Conservation (phyloP, 2,113 vertebrate species). For the Larimichthys crocea region DNA sequence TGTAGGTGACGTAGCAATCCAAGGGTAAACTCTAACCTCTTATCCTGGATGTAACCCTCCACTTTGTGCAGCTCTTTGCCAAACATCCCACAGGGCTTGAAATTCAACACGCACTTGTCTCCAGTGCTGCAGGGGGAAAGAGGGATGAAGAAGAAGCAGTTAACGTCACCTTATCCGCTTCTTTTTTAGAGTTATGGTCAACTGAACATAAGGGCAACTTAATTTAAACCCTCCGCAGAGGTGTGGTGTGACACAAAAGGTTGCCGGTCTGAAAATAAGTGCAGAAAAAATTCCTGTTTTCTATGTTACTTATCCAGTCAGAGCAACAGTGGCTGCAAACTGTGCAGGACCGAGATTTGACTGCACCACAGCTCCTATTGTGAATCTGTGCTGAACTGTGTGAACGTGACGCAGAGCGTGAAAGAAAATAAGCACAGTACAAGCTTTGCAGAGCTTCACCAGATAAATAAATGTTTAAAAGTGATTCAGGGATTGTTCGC, state of each 20-base stretch:
- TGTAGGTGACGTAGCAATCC: not conserved
- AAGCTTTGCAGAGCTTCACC: slow-evolving; percentile 17
- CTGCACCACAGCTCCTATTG: not conserved
- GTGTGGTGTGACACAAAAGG: not conserved
- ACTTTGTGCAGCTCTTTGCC: slow-evolving; percentile 76
- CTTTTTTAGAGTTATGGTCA: not conserved
- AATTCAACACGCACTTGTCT: slow-evolving; percentile 77
- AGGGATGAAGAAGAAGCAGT: slow-evolving; percentile 11
- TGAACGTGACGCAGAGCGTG: not conserved
- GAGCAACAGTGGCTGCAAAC: not conserved
- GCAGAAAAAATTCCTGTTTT: slow-evolving; percentile 1
- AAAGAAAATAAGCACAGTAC: not conserved
- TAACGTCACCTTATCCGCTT: not conserved
- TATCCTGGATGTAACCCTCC: slow-evolving; percentile 78
- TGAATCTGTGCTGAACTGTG: slow-evolving; percentile 27
- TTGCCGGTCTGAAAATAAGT: not conserved
- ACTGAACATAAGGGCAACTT: not conserved
- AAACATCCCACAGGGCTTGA: slow-evolving; percentile 76
- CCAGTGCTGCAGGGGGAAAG: slow-evolving; percentile 85
- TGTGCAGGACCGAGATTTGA: not conserved
- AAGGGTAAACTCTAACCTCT: slow-evolving; percentile 52
- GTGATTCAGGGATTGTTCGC: slow-evolving; percentile 6
- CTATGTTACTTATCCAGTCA: not conserved
- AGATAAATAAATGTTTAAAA: slow-evolving; percentile 34
- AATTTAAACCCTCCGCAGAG: not conserved